Evolutionary conservation across 2,113 vertebrate genomes (phyloP).

Genomic region (Lagenorhynchus albirostris): DNA sequence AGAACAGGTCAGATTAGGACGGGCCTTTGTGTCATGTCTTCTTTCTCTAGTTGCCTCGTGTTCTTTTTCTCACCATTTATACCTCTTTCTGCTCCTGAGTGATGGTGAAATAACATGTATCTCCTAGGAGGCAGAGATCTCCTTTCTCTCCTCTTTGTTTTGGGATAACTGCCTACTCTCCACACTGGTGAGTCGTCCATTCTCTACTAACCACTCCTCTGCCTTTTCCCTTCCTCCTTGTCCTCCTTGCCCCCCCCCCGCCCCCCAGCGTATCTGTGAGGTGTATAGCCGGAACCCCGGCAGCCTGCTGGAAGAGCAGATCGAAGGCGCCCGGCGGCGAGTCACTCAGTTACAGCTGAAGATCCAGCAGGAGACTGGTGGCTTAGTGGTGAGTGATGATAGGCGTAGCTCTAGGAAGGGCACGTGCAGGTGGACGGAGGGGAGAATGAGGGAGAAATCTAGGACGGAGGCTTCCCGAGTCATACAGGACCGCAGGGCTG

Average conservation of each 20-base stretch:
- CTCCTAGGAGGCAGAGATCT: neutral
- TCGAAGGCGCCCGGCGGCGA: conserved; percentile 89
- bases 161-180: neutral
- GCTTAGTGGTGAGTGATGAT: conserved; percentile 69
- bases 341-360: conserved; percentile 91
- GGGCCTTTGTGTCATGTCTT: neutral
- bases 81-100: neutral
- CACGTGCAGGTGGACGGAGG: neutral
- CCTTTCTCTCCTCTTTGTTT: neutral
- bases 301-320: conserved; percentile 86
- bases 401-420: neutral
- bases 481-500: fast-evolving
- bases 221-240: neutral
- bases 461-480: neutral
- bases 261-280: conserved; percentile 85
- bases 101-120: neutral
- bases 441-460: neutral
- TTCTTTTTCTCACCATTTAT: neutral
- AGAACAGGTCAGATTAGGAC: neutral
- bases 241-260: conserved; percentile 35
- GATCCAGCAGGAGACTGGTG: conserved; percentile 88
- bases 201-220: conserved; percentile 53
- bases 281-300: conserved; percentile 85
- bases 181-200: neutral
- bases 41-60: neutral